These are phyloP conservation scores for Paradisaea rubra DNA, from an alignment of 2,113 vertebrate species.

Conservation along the genomic window DNA sequence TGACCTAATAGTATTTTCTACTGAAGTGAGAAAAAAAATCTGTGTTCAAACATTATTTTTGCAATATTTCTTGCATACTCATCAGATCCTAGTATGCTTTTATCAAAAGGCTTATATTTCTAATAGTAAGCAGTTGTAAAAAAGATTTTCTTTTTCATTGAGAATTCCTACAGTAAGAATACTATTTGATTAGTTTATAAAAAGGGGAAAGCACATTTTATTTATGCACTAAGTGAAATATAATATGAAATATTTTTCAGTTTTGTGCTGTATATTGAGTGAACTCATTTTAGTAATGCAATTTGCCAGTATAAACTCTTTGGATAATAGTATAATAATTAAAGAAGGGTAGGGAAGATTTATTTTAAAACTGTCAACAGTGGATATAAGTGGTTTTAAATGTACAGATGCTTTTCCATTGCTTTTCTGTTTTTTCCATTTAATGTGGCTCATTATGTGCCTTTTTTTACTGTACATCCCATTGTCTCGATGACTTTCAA, in stretches of 20 bases:
- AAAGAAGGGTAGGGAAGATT: neutral
- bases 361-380: neutral
- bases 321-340: neutral
- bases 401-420: neutral
- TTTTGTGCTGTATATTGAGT: neutral
- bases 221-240: neutral
- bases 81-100: neutral
- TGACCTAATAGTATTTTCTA: neutral
- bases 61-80: neutral
- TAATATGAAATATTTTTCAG: neutral
- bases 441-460: neutral
- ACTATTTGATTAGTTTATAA: neutral
- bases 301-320: neutral
- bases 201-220: neutral
- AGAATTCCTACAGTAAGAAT: neutral
- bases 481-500: slow-evolving; percentile 42
- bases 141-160: neutral
- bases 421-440: neutral
- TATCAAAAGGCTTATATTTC: neutral
- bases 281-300: neutral
- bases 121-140: neutral
- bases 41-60: neutral
- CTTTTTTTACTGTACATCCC: slow-evolving; percentile 19
- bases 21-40: neutral
- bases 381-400: neutral